Conservation (phyloP, 2,888 invertebrate genomes). For the Amiota mariae region DNA sequence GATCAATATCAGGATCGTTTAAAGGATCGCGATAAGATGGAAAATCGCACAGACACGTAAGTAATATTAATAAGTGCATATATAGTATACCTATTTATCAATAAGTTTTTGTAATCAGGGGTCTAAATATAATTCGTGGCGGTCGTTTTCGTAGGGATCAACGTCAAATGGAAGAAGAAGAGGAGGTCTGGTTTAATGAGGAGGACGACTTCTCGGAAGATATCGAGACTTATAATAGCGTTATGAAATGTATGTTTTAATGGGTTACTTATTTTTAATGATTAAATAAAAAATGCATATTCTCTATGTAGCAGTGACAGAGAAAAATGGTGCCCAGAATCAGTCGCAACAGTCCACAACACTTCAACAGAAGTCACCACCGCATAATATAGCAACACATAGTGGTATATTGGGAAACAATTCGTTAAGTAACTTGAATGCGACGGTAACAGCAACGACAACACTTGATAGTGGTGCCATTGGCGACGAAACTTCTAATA, state of each 20-base stretch:
- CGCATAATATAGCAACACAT: conserved; percentile 63
- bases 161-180: conserved; percentile 95
- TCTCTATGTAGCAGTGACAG: conserved; percentile 59
- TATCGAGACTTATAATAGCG: conserved; percentile 72
- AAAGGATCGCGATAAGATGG: conserved; percentile 87
- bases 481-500: conserved; percentile 56
- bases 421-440: conserved; percentile 67
- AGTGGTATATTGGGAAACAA: conserved; percentile 52
- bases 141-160: conserved; percentile 91
- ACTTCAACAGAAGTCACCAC: conserved; percentile 64
- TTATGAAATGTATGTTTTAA: conserved; percentile 71
- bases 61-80: conserved; percentile 45
- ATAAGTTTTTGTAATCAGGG: conserved; percentile 44
- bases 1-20: conserved; percentile 94
- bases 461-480: conserved; percentile 57
- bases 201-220: conserved; percentile 94
- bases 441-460: conserved; percentile 62
- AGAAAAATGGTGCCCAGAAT: conserved; percentile 71
- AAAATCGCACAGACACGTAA: conserved; percentile 77
- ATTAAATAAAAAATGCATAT: not conserved
- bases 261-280: not conserved
- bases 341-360: conserved; percentile 46
- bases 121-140: conserved; percentile 81
- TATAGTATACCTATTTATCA: not conserved
- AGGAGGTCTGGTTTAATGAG: conserved; percentile 99